These are phyloP conservation scores for Datnioides undecimradiatus DNA, from an alignment of 2,113 vertebrate species.

Conservation along the genomic window DNA sequence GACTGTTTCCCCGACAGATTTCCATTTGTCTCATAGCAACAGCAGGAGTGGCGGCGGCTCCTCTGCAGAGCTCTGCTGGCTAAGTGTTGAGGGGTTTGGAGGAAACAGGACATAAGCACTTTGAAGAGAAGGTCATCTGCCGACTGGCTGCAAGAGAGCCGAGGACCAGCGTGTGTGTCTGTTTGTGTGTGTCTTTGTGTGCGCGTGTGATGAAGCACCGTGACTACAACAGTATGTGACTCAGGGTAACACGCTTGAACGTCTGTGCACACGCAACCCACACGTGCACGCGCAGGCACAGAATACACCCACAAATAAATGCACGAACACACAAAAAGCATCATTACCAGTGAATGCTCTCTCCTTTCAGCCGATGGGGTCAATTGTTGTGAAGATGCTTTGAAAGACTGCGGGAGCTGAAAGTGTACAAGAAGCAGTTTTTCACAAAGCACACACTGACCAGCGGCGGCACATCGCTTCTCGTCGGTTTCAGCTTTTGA, in stretches of 20 bases:
- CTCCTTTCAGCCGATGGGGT: not conserved
- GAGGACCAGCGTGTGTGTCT: constrained; percentile 5
- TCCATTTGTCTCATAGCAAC: constrained; percentile 75
- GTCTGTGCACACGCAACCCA: not conserved
- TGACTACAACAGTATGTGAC: not conserved
- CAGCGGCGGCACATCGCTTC: not conserved
- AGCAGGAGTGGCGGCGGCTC: constrained; percentile 38
- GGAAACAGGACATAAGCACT: constrained; percentile 68
- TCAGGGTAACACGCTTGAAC: not conserved
- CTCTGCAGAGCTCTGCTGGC: constrained; percentile 51
- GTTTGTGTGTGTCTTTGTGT: constrained; percentile 5
- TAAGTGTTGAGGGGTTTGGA: constrained; percentile 49
- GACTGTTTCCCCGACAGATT: constrained; percentile 31
- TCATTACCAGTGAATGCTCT: not conserved
- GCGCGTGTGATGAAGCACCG: constrained; percentile 2
- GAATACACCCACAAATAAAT: not conserved
- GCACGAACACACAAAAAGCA: not conserved
- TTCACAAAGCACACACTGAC: too few species aligned
- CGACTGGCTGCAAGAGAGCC: constrained; percentile 21
- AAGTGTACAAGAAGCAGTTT: not conserved
- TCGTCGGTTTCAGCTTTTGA: too few species aligned
- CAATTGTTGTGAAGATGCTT: constrained; percentile 15
- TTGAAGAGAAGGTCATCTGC: constrained; percentile 70
- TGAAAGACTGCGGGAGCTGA: constrained; percentile 1
- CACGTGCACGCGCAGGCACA: not conserved